phyloP scores from a whole-genome alignment of 2,888 invertebrate species.

The Ceraclea dissimilis region DNA sequence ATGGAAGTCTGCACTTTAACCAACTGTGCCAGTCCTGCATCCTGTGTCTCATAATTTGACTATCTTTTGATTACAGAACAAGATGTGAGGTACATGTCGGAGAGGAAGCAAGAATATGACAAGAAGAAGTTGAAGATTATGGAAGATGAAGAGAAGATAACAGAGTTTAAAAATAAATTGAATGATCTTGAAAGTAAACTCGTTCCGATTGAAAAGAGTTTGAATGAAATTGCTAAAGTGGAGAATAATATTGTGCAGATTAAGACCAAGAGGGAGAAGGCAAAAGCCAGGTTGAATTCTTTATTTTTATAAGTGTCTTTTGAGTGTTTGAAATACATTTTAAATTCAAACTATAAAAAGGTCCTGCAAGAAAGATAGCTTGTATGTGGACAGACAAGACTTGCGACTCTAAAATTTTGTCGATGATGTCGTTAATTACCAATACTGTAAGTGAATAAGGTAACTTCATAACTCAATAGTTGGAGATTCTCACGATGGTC shows the following conservation, averaged over 20 bases:
- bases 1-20: too few species aligned
- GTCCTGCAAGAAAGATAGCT: too few species aligned
- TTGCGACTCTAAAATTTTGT: too few species aligned
- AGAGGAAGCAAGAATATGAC: slow-evolving; percentile 55
- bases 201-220: slow-evolving; percentile 47
- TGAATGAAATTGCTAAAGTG: slow-evolving; percentile 44
- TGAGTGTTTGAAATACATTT: too few species aligned
- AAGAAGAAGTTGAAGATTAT: slow-evolving; percentile 49
- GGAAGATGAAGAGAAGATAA: slow-evolving; percentile 54
- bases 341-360: too few species aligned
- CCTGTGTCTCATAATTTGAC: too few species aligned
- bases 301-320: neutral
- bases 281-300: slow-evolving; percentile 49
- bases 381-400: too few species aligned
- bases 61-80: slow-evolving; percentile 36
- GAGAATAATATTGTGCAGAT: slow-evolving; percentile 48
- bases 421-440: too few species aligned
- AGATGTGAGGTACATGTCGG: slow-evolving; percentile 45
- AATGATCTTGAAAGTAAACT: slow-evolving; percentile 48
- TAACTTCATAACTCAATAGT: too few species aligned
- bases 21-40: too few species aligned
- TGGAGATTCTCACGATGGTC: too few species aligned
- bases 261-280: slow-evolving; percentile 48
- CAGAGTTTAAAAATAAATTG: slow-evolving; percentile 52
- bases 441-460: too few species aligned